These are phyloP conservation scores for Pristionchus japonicus DNA, from an alignment of 2,888 invertebrate species.

Conservation along the genomic window DNA sequence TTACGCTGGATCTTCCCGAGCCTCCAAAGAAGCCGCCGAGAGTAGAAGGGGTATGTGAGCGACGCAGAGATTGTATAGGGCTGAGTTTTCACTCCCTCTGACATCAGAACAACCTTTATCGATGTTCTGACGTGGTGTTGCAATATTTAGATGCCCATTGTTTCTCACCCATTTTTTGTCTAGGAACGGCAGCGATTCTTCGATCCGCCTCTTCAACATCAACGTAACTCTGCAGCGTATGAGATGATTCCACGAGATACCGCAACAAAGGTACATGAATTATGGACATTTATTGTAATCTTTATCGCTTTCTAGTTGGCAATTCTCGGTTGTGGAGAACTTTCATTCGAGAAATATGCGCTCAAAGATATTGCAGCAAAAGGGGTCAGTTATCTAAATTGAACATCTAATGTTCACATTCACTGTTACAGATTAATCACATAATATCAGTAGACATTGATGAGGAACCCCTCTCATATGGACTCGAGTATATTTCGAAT, in stretches of 20 bases:
- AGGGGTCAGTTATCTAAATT: neutral
- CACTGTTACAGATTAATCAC: neutral
- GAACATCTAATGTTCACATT: no score
- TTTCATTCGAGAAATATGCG: constrained; percentile 44
- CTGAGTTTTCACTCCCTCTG: no score
- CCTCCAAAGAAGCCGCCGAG: neutral
- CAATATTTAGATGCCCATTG: no score
- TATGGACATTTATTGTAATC: neutral
- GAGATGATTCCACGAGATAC: neutral
- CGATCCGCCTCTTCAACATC: constrained; percentile 35
- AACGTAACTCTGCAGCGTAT: neutral
- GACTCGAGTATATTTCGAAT: neutral
- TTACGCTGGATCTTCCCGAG: neutral
- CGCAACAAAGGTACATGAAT: neutral
- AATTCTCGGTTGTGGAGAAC: constrained; percentile 47
- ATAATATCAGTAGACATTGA: constrained; percentile 33
- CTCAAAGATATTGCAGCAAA: neutral
- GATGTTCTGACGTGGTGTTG: no score
- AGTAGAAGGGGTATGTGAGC: neutral
- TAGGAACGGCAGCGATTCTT: constrained; percentile 42
- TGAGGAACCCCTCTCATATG: neutral
- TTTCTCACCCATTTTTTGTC: no score
- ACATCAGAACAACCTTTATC: no score
- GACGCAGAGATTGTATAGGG: no score
- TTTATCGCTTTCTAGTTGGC: neutral